Evolutionary conservation across 2,797 vertebrate species (phyloP), one percentile per base, ranked within the genome.

Genomic region (Typhlichthys subterraneus): DNA sequence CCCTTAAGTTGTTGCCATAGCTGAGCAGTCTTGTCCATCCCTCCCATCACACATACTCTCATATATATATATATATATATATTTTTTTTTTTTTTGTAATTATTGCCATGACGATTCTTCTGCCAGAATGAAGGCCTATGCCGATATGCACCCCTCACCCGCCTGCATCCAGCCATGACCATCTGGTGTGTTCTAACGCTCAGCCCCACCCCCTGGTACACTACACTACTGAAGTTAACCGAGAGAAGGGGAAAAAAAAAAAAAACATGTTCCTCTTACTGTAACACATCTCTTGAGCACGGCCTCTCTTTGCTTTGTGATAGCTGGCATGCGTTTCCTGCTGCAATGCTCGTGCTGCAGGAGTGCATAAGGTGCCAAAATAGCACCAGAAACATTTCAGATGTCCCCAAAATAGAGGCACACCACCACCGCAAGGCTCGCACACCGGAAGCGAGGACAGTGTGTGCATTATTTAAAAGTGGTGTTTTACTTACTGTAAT

Each of bases 321-420:
- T 73, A 80, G 72, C 61, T 85, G 80, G 80, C 80, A 72, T 80
- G 77, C 79, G 75, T 68, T 33, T 80, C 67, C 69, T 74, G 69
- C 73, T 69, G 68, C 72, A 68, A 53, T 1, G 33, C 75, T 73
- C 65, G 63, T 13, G 2, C 80, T 79, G 81, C 67, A 82, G 71
- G 77, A 62, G 47, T 85, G 77, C 81, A 80, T 14, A 9, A 59
- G 65, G 64, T 65, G 72, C 76, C 76, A 84, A 90, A 86, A 89
- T 85, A 90, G 82, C 65, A 72, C 56, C 13, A 65, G 75, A 74
- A 81, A 72, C 79, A 86, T 83, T 77, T 75, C 72, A 58, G 73
- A 61, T 61, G 14, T 57, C 65, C 83, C 88, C 85, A 84, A 89
- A 85, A 91, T 88, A 91, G 85, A 11, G 48, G 8, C 59, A 62